Conservation (phyloP, 2,888 invertebrate species). For the Protodeltote pygarga region DNA sequence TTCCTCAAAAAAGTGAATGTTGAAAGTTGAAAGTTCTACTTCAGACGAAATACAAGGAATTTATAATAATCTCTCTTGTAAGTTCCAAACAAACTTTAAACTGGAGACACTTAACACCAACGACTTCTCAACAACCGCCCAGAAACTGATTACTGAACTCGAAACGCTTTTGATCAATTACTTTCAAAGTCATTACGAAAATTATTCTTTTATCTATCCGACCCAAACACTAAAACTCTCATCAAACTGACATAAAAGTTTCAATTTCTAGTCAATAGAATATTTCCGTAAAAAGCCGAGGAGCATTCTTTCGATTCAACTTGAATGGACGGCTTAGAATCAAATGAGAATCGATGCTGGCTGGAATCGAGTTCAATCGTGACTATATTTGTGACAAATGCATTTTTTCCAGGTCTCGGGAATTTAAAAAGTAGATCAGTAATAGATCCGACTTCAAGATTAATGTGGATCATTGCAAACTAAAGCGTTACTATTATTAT, state of each 20-base stretch:
- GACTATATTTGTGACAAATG: slow-evolving; percentile 55
- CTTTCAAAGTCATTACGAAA: slow-evolving; percentile 37
- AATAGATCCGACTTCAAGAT: slow-evolving; percentile 35
- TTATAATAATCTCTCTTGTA: too few relatives aligned
- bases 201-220: slow-evolving; percentile 23
- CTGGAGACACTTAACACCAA: slow-evolving; percentile 12
- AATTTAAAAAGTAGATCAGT: slow-evolving; percentile 49
- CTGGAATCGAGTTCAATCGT: slow-evolving; percentile 43
- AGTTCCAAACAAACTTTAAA: background rate
- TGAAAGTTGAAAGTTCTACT: too few relatives aligned
- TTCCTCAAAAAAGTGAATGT: too few relatives aligned
- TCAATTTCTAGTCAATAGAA: slow-evolving; percentile 35
- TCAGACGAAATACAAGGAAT: too few relatives aligned
- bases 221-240: slow-evolving; percentile 31
- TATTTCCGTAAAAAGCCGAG: slow-evolving; percentile 45
- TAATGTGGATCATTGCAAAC: slow-evolving; percentile 8
- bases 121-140: slow-evolving; percentile 7
- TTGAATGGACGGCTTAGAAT: slow-evolving; percentile 44
- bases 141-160: slow-evolving; percentile 25
- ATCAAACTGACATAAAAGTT: slow-evolving; percentile 45
- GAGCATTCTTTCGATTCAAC: slow-evolving; percentile 46
- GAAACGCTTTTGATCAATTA: slow-evolving; percentile 42
- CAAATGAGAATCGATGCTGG: slow-evolving; percentile 52
- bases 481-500: too few relatives aligned
- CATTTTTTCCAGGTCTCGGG: slow-evolving; percentile 45